Conservation (phyloP, 2,888 invertebrate genomes). For the Psococerastis gibbosa region DNA sequence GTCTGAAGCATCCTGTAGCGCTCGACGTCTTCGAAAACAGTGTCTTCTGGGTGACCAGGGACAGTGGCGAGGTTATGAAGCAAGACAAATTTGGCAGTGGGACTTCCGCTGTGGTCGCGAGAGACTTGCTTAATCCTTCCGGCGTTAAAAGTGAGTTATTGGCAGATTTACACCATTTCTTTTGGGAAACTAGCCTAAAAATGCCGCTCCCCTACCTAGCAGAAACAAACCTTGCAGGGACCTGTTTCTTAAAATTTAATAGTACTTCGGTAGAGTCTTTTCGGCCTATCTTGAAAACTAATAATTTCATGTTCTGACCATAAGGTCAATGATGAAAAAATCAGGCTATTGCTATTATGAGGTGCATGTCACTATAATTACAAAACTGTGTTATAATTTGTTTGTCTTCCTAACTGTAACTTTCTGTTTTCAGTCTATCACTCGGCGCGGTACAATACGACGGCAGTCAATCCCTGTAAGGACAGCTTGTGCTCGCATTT, state of each 20-base stretch:
- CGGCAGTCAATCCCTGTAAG: slow-evolving; percentile 45
- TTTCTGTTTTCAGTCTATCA: slow-evolving; percentile 46
- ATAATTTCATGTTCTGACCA: no score
- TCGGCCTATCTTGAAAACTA: no score
- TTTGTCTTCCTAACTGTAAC: no score
- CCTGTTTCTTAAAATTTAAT: no score
- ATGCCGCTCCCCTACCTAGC: no score
- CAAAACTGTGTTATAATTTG: no score
- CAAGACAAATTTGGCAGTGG: slow-evolving; percentile 97
- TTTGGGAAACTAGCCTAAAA: no score
- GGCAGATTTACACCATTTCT: slow-evolving; percentile 5
- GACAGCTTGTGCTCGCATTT: slow-evolving; percentile 73
- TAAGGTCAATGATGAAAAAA: no score
- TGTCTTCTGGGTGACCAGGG: slow-evolving; percentile 83
- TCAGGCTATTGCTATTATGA: no score
- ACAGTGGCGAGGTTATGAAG: slow-evolving; percentile 65
- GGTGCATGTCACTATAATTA: no score
- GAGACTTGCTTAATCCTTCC: slow-evolving; percentile 68
- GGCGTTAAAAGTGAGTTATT: slow-evolving; percentile 48
- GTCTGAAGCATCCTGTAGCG: slow-evolving; percentile 50
- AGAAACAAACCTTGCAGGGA: no score
- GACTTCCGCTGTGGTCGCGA: slow-evolving; percentile 63
- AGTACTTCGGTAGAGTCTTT: not conserved
- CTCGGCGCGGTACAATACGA: slow-evolving; percentile 60
- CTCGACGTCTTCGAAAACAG: slow-evolving; percentile 88